Percentiles rank a stretch among this genome's conserved stretches.
phyloP scores from a whole-genome alignment of 2,797 vertebrate species.

The Sebastes ruberrimus region DNA sequence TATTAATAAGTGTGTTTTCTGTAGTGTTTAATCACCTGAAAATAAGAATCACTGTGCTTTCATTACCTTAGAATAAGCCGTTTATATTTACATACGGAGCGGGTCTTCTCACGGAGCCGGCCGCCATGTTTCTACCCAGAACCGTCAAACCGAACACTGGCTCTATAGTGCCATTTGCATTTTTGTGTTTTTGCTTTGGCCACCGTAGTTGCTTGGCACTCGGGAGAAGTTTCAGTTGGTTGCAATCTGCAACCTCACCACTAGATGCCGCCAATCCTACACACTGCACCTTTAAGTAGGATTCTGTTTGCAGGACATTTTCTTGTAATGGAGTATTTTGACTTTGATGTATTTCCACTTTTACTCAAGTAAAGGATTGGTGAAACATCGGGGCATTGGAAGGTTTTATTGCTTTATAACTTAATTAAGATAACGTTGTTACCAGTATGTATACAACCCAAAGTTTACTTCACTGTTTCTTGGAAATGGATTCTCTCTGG shows the following conservation, averaged over 20 bases:
- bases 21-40: too few relatives aligned
- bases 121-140: background rate
- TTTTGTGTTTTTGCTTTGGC: too few relatives aligned
- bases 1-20: too few relatives aligned
- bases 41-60: too few relatives aligned
- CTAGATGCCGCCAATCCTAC: background rate
- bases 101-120: fast-evolving
- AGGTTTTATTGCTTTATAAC: background rate
- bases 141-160: fast-evolving
- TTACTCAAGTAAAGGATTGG: background rate
- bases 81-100: too few relatives aligned
- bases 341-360: background rate
- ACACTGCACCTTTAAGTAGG: background rate
- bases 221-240: too few relatives aligned
- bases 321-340: background rate
- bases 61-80: too few relatives aligned
- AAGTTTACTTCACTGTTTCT: background rate
- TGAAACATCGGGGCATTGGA: background rate
- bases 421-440: background rate
- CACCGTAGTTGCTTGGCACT: fast-evolving
- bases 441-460: too few relatives aligned
- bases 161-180: background rate
- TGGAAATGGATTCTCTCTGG: background rate
- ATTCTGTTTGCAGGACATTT: background rate
- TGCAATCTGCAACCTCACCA: too few relatives aligned